Percentiles rank a stretch among this genome's conserved stretches.
Evolutionary conservation across 1,140 invertebrate genomes (phyloP).

Genomic region (Neodiprion lecontei): DNA sequence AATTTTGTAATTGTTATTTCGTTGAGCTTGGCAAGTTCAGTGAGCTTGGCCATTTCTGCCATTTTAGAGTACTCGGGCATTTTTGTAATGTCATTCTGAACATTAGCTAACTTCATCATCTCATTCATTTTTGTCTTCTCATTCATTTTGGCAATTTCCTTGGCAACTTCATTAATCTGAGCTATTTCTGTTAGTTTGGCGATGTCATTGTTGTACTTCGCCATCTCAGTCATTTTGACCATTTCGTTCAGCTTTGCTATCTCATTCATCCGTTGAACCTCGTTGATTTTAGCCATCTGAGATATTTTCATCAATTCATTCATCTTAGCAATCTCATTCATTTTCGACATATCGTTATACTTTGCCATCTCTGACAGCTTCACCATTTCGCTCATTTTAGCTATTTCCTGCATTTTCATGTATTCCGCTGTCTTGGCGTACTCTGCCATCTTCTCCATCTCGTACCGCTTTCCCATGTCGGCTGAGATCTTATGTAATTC

Average conservation of each 20-base stretch:
- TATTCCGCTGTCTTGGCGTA: conserved; percentile 57
- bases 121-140: conserved; percentile 61
- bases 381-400: conserved; percentile 53
- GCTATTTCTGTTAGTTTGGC: conserved; percentile 54
- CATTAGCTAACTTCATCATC: conserved; percentile 59
- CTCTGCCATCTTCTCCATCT: conserved; percentile 60
- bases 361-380: conserved; percentile 62
- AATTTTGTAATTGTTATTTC: conserved; percentile 61
- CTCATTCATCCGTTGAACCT: conserved; percentile 59
- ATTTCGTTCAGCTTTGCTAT: conserved; percentile 59
- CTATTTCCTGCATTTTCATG: conserved; percentile 57
- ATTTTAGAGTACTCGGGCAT: conserved; percentile 57
- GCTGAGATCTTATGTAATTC: conserved; percentile 59
- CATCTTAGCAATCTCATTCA: conserved; percentile 48
- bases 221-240: conserved; percentile 61
- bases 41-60: conserved; percentile 59
- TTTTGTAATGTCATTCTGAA: conserved; percentile 57
- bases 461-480: conserved; percentile 58
- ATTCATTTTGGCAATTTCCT: conserved; percentile 59
- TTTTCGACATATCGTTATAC: conserved; percentile 57
- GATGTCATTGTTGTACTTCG: conserved; percentile 56
- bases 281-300: conserved; percentile 52
- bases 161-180: conserved; percentile 60
- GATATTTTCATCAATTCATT: conserved; percentile 44
- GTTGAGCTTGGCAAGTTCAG: conserved; percentile 57